These are phyloP conservation scores for Eurytoma californica DNA, from an alignment of 2,888 invertebrate genomes.

Conservation along the genomic window DNA sequence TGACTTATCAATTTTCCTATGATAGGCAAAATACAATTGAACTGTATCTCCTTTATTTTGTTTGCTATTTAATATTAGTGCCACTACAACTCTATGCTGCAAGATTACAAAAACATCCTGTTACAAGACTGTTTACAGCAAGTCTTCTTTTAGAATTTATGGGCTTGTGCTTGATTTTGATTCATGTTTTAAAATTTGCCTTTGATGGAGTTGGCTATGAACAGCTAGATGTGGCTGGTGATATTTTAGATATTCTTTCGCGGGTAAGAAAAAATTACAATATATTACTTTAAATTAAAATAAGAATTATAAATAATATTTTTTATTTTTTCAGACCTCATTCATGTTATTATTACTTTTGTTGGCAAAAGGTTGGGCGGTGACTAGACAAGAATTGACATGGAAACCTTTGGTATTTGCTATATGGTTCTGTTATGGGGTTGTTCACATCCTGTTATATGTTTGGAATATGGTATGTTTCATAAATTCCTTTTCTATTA, in stretches of 20 bases:
- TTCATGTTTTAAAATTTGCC: constrained; percentile 93
- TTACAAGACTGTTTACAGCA: constrained; percentile 92
- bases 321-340: constrained; percentile 81
- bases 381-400: constrained; percentile 91
- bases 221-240: constrained; percentile 89
- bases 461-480: constrained; percentile 95
- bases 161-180: constrained; percentile 89
- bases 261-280: constrained; percentile 78
- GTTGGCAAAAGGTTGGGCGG: constrained; percentile 97
- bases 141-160: constrained; percentile 90
- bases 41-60: constrained; percentile 90
- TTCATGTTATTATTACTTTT: constrained; percentile 94
- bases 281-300: not conserved
- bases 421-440: constrained; percentile 94
- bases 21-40: constrained; percentile 95
- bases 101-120: constrained; percentile 90
- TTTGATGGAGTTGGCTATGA: constrained; percentile 92
- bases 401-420: constrained; percentile 90
- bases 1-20: constrained; percentile 97
- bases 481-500: constrained; percentile 23
- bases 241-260: constrained; percentile 93
- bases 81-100: constrained; percentile 95
- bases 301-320: not conserved
- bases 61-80: constrained; percentile 89
- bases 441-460: constrained; percentile 93